Evolutionary conservation across 2,888 invertebrate genomes (phyloP).

Genomic region (Byasa hedistus): DNA sequence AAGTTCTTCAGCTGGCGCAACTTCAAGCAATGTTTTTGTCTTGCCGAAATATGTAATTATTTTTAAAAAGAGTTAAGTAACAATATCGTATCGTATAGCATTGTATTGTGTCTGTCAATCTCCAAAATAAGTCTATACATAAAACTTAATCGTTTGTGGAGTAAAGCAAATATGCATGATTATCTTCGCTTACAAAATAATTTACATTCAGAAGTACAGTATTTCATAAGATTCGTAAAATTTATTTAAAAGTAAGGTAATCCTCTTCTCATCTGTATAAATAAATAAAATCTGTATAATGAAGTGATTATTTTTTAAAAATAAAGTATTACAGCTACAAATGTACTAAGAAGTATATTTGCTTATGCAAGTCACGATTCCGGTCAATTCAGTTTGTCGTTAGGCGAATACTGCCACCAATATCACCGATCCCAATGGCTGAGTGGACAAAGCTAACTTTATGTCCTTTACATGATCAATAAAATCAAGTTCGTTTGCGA

Average conservation of each 20-base stretch:
- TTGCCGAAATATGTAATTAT: constrained; percentile 3
- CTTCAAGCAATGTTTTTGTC: constrained; percentile 22
- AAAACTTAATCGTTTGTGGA: too few species aligned
- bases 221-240: too few species aligned
- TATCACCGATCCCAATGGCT: constrained; percentile 6
- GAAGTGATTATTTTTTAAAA: too few species aligned
- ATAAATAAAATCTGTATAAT: too few species aligned
- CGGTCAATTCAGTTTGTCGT: constrained; percentile 19
- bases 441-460: constrained; percentile 18
- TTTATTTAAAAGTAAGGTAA: too few species aligned
- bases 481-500: constrained; percentile 10
- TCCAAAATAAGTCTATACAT: too few species aligned
- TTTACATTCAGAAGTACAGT: too few species aligned
- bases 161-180: too few species aligned
- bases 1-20: constrained; percentile 20
- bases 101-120: not conserved
- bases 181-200: too few species aligned
- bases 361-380: constrained; percentile 19
- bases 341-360: constrained; percentile 2
- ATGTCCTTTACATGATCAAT: constrained; percentile 18
- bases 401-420: constrained; percentile 13
- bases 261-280: too few species aligned
- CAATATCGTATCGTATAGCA: not conserved
- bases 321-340: too few species aligned
- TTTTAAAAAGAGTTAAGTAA: not conserved